phyloP scores from a whole-genome alignment of 2,113 vertebrate species.

The Chamaetylas fuelleborni region DNA sequence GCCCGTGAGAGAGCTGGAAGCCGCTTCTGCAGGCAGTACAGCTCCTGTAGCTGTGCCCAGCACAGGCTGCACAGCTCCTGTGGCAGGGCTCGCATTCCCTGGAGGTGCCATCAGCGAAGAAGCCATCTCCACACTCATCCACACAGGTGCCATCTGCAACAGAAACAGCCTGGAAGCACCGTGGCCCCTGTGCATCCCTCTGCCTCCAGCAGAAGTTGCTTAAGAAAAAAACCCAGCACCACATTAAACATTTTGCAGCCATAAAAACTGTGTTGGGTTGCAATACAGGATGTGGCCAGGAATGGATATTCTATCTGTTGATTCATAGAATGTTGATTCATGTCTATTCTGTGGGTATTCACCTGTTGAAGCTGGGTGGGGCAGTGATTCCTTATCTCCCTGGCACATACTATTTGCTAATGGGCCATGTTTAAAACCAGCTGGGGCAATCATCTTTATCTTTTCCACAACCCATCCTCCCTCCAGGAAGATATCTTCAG shows the following conservation, averaged over 20 bases:
- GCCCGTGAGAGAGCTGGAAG: conserved; percentile 58
- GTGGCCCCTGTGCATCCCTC: neutral
- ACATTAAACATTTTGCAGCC: neutral
- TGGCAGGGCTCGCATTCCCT: conserved; percentile 85
- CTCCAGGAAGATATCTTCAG: no score
- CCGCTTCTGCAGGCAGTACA: conserved; percentile 78
- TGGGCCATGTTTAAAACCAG: no score
- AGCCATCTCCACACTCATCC: conserved; percentile 77
- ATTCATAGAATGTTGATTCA: no score
- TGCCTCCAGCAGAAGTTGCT: neutral
- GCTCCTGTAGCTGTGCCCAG: conserved; percentile 70
- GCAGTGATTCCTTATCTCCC: no score
- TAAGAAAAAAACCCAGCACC: neutral
- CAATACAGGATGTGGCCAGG: no score
- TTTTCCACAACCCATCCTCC: no score
- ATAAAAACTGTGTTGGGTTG: neutral
- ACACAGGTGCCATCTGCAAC: conserved; percentile 73
- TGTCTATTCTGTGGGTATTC: no score
- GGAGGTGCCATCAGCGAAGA: conserved; percentile 71
- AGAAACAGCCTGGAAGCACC: neutral
- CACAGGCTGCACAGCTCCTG: conserved; percentile 76
- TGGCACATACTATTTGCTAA: no score
- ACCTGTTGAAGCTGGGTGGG: no score
- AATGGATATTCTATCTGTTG: no score
- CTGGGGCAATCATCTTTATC: no score